These are phyloP conservation scores for Deroptyus accipitrinus DNA, from an alignment of 2,113 vertebrate species.

Conservation along the genomic window DNA sequence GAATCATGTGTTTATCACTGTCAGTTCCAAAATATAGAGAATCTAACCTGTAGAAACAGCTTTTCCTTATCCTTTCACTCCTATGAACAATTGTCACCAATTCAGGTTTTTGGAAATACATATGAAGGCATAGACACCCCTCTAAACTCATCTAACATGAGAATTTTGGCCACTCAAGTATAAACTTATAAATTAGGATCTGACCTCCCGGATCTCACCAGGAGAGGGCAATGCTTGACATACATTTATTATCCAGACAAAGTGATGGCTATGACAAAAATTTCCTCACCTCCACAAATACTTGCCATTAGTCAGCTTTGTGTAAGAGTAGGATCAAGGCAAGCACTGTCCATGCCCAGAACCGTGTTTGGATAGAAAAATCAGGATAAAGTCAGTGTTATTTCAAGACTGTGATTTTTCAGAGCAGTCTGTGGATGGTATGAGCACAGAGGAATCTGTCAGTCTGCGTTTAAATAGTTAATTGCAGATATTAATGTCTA, in stretches of 20 bases:
- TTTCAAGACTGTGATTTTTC: background rate
- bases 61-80: background rate
- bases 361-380: background rate
- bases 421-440: background rate
- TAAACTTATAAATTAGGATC: background rate
- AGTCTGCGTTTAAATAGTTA: constrained; percentile 33
- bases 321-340: background rate
- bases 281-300: background rate
- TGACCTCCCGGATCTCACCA: background rate
- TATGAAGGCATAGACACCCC: background rate
- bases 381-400: background rate
- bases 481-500: constrained; percentile 34
- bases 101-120: background rate
- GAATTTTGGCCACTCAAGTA: background rate
- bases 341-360: background rate
- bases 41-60: background rate
- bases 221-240: background rate
- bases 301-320: rapidly evolving
- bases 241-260: background rate
- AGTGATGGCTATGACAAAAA: background rate
- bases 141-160: background rate
- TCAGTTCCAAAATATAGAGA: background rate
- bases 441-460: background rate
- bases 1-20: background rate
- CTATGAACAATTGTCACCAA: background rate